Percentiles rank a stretch among this genome's conserved stretches.
Conservation (phyloP, 2,888 invertebrate species). For the Ophonus ardosiacus region DNA sequence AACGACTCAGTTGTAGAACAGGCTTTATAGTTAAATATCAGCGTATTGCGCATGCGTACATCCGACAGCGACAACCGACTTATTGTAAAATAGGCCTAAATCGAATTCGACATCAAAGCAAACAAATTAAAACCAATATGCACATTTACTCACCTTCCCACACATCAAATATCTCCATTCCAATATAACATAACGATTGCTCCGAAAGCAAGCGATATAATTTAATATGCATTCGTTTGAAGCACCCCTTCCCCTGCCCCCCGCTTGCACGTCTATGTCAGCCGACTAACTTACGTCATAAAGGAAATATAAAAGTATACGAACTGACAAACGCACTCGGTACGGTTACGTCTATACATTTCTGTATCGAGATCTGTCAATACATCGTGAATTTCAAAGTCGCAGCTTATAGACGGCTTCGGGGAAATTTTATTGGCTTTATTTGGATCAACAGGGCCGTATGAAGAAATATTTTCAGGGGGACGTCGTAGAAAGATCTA, state of each 20-base stretch:
- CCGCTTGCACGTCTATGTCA: not conserved
- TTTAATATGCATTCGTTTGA: slow-evolving; percentile 9
- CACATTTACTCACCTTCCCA: too few species aligned
- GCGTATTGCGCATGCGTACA: too few species aligned
- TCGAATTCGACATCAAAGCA: too few species aligned
- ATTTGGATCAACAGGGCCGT: not conserved
- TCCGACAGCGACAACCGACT: too few species aligned
- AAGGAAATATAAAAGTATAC: slow-evolving; percentile 41
- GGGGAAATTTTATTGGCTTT: not conserved
- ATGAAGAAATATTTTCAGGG: too few species aligned
- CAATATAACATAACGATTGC: too few species aligned
- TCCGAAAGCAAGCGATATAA: not conserved
- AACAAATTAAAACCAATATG: too few species aligned
- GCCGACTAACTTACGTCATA: not conserved
- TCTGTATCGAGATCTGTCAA: slow-evolving; percentile 46
- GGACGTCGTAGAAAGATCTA: too few species aligned
- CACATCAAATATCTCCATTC: too few species aligned
- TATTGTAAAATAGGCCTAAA: too few species aligned
- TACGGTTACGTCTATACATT: not conserved
- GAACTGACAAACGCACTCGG: slow-evolving; percentile 50
- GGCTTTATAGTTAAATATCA: too few species aligned
- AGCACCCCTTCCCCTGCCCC: not conserved
- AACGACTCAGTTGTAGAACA: too few species aligned
- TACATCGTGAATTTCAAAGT: slow-evolving; percentile 39
- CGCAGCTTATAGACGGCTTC: not conserved